These are phyloP conservation scores for Phorcus lineatus DNA, from an alignment of 2,888 invertebrate genomes.

Conservation along the genomic window DNA sequence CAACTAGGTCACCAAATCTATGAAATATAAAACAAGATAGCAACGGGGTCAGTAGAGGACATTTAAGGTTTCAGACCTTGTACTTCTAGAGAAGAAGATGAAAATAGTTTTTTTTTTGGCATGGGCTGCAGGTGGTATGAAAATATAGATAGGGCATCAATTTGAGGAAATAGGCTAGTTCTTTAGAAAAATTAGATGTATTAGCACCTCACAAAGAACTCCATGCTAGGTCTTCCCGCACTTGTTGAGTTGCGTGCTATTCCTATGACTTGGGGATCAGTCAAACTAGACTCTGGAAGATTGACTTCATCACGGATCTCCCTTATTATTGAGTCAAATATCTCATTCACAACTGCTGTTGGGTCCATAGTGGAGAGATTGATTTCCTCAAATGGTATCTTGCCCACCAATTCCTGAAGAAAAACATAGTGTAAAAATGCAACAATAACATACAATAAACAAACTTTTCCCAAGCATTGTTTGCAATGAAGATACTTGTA, in stretches of 20 bases:
- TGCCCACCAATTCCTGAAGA: conserved; percentile 66
- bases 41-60: too few species aligned
- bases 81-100: too few species aligned
- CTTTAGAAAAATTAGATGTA: too few species aligned
- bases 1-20: too few species aligned
- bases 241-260: conserved; percentile 71
- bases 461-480: neutral
- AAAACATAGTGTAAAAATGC: neutral
- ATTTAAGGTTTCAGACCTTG: too few species aligned
- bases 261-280: conserved; percentile 71
- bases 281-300: conserved; percentile 62
- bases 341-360: conserved; percentile 67
- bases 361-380: conserved; percentile 50
- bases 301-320: conserved; percentile 76
- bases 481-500: too few species aligned
- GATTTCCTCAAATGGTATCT: conserved; percentile 57
- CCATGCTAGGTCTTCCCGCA: conserved; percentile 74
- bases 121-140: too few species aligned
- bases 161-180: too few species aligned
- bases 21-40: too few species aligned
- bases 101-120: too few species aligned
- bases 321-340: conserved; percentile 73
- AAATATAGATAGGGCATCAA: too few species aligned
- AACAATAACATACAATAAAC: neutral
- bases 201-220: conserved; percentile 75